Conservation (phyloP, 2,888 invertebrate genomes). For the Entomobrya proxima region DNA sequence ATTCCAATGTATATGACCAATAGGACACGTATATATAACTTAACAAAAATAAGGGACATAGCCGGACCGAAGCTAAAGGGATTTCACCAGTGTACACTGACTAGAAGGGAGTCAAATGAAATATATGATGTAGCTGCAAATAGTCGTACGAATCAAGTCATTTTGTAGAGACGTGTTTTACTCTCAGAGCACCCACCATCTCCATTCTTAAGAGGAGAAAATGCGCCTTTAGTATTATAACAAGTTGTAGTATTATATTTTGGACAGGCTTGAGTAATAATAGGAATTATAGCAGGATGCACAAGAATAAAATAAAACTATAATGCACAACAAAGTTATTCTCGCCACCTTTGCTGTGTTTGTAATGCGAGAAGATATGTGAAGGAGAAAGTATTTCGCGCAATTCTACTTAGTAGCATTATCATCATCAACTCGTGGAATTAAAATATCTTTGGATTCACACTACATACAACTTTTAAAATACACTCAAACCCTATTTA, state of each 20-base stretch:
- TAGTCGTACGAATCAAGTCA: constrained; percentile 49
- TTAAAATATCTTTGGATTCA: too few relatives aligned
- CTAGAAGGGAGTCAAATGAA: constrained; percentile 44
- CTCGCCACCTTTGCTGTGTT: constrained; percentile 32
- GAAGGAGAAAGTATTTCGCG: neutral
- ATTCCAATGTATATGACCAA: neutral
- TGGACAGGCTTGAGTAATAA: neutral
- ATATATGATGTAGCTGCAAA: constrained; percentile 53
- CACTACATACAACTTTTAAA: too few relatives aligned
- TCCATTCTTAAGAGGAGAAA: constrained; percentile 41
- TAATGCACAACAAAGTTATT: constrained; percentile 6
- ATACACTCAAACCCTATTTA: too few relatives aligned
- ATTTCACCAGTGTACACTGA: constrained; percentile 48
- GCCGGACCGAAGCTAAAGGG: constrained; percentile 63
- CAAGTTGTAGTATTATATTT: constrained; percentile 18
- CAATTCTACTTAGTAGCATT: neutral
- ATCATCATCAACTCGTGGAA: too few relatives aligned
- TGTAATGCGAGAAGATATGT: neutral
- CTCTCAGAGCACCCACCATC: constrained; percentile 34
- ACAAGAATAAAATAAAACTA: neutral
- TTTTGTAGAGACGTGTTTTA: constrained; percentile 49
- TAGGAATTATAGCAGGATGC: neutral
- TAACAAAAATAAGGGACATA: constrained; percentile 26
- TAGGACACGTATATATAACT: neutral
- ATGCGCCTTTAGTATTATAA: constrained; percentile 52